phyloP scores from a whole-genome alignment of 1,140 invertebrate genomes.

The Brachionus angularis region DNA sequence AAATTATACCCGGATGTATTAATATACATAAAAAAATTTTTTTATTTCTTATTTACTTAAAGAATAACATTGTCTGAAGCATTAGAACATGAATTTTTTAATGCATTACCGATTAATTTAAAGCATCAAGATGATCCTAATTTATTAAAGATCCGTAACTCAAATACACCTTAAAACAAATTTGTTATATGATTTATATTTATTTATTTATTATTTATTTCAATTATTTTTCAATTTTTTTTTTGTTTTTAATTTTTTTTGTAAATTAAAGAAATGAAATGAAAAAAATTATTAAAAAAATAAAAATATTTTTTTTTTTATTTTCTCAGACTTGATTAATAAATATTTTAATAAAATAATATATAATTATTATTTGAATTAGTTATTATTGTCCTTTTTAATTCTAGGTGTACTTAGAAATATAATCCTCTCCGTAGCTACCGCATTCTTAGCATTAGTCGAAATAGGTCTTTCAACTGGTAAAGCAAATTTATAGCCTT shows the following conservation, averaged over 20 bases:
- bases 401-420: constrained; percentile 13
- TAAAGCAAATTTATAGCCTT: constrained; percentile 18
- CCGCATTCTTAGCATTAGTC: background rate
- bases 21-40: constrained; percentile 78
- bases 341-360: no score
- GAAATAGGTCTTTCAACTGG: constrained; percentile 14
- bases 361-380: no score
- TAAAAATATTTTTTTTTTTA: constrained; percentile 16
- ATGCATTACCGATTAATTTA: constrained; percentile 23
- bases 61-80: constrained; percentile 35
- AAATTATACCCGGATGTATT: no score
- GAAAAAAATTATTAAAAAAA: background rate
- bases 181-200: no score
- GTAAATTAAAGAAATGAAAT: background rate
- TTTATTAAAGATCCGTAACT: no score
- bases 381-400: constrained; percentile 29
- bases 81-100: constrained; percentile 32
- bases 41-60: constrained; percentile 79
- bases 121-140: constrained; percentile 34
- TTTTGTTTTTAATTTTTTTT: background rate
- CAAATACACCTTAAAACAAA: no score
- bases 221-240: no score
- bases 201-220: no score
- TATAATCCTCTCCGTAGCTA: background rate
- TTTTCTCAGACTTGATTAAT: background rate